Conservation (phyloP, 1,140 invertebrate species). For the Drosophila rufa region DNA sequence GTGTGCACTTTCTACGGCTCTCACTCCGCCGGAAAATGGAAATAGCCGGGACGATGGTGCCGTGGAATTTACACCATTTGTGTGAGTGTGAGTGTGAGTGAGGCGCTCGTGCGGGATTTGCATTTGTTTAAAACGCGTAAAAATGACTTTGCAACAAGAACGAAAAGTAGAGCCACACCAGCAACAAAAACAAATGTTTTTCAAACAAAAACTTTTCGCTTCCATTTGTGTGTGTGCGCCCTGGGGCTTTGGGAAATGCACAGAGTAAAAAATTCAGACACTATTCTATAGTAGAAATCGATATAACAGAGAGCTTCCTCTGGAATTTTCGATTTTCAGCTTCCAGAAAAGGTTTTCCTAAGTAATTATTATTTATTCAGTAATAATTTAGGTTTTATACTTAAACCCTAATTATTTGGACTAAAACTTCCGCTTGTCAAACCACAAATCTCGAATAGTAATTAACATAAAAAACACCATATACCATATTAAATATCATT, state of each 20-base stretch:
- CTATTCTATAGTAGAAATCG: neutral
- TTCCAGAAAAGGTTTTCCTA: too few relatives aligned
- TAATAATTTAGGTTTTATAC: neutral
- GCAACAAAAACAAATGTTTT: slow-evolving; percentile 41
- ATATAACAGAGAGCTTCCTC: neutral
- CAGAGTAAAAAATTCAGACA: neutral
- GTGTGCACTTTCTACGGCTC: slow-evolving; percentile 15
- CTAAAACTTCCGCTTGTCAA: neutral
- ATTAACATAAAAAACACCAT: too few relatives aligned
- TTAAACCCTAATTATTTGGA: neutral
- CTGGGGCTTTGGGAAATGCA: neutral
- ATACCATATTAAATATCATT: too few relatives aligned
- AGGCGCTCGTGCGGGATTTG: slow-evolving; percentile 39
- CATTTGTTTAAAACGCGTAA: slow-evolving; percentile 66
- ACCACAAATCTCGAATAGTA: too few relatives aligned
- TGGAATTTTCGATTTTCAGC: neutral
- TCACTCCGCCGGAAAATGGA: slow-evolving; percentile 20
- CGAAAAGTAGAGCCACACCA: slow-evolving; percentile 17
- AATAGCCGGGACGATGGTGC: slow-evolving; percentile 32
- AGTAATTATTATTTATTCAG: neutral
- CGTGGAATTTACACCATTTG: slow-evolving; percentile 11
- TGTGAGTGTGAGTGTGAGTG: slow-evolving; percentile 1
- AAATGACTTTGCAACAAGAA: slow-evolving; percentile 44
- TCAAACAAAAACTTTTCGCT: slow-evolving; percentile 47
- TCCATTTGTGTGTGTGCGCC: neutral